Conservation (phyloP, 2,888 invertebrate species). For the Busseola fusca region DNA sequence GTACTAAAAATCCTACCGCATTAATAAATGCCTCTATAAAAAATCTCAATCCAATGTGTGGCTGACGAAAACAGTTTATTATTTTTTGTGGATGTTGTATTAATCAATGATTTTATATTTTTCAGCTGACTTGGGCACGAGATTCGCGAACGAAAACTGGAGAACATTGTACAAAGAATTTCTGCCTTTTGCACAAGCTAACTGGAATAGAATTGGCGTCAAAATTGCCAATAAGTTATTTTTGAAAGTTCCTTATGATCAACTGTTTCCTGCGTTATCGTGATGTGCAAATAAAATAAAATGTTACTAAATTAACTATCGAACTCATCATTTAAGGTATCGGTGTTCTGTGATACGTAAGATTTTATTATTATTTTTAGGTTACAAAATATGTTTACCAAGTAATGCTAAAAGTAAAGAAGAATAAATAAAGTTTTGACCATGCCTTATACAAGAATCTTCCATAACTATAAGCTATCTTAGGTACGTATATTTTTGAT, state of each 20-base stretch:
- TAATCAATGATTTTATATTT: constrained; percentile 53
- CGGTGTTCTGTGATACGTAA: constrained; percentile 44
- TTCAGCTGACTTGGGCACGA: constrained; percentile 88
- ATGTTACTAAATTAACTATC: background rate
- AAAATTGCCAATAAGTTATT: constrained; percentile 88
- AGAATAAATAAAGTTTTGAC: background rate
- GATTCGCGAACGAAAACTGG: constrained; percentile 90
- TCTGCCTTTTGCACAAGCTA: constrained; percentile 87
- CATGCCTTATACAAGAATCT: no score
- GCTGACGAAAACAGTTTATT: background rate
- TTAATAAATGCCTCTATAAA: background rate
- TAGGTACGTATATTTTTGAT: no score
- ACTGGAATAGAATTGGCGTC: constrained; percentile 88
- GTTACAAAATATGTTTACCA: constrained; percentile 1
- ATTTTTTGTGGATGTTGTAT: background rate
- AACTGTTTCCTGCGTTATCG: constrained; percentile 70
- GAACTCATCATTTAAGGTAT: constrained; percentile 12
- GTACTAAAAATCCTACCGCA: background rate
- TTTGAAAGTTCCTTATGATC: constrained; percentile 86
- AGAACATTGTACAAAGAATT: constrained; percentile 88
- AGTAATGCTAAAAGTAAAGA: background rate
- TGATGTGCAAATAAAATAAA: constrained; percentile 26
- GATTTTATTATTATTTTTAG: constrained; percentile 13
- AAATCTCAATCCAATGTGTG: background rate
- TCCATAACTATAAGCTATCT: no score